phyloP scores from a whole-genome alignment of 2,113 vertebrate genomes.

The Oxyruncus cristatus region DNA sequence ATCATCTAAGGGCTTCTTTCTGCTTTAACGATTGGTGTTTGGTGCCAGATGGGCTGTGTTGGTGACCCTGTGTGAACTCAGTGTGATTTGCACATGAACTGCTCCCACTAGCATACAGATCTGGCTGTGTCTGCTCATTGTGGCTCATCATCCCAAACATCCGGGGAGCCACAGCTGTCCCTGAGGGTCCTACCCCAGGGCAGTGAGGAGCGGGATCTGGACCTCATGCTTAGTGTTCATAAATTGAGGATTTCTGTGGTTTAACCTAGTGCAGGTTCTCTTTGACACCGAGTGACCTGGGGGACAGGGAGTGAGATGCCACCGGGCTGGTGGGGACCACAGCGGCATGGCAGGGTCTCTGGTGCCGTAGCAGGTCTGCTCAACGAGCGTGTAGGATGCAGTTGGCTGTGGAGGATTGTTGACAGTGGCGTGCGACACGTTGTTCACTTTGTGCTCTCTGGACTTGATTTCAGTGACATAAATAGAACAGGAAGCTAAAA shows the following conservation, averaged over 20 bases:
- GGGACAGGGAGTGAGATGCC: background rate
- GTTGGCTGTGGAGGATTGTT: background rate
- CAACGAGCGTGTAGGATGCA: fast-evolving
- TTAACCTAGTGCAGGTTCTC: background rate
- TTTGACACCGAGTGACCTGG: background rate
- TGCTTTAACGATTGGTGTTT: background rate
- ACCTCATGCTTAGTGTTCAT: background rate
- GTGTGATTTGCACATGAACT: background rate
- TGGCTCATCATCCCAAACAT: fast-evolving
- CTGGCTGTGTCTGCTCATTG: background rate
- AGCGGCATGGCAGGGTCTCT: fast-evolving
- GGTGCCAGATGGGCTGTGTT: background rate
- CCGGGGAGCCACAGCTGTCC: fast-evolving
- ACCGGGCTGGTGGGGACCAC: background rate
- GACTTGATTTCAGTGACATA: background rate
- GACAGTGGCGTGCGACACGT: fast-evolving
- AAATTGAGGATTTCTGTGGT: background rate
- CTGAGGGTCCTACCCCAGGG: background rate
- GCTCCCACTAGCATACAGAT: background rate
- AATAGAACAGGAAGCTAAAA: background rate
- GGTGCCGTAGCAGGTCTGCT: background rate
- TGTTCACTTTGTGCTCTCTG: background rate
- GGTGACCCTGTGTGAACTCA: background rate
- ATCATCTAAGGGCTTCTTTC: background rate
- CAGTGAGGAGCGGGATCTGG: background rate